A percentile compares a stretch with the other conserved stretches of the same genome.
Conservation (phyloP, 2,113 vertebrate species). For the Pangasianodon hypophthalmus region DNA sequence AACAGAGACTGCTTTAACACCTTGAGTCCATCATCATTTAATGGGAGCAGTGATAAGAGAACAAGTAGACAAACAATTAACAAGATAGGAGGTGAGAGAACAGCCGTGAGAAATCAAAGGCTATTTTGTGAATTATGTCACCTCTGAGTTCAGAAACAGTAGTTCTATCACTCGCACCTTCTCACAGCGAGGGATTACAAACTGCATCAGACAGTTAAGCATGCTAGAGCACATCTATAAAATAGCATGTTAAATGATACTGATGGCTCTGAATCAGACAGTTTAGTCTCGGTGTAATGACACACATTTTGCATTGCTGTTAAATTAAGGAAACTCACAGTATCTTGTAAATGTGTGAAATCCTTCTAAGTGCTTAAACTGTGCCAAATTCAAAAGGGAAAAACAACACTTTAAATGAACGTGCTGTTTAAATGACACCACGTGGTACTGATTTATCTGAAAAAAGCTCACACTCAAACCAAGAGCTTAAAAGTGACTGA, state of each 20-base stretch:
- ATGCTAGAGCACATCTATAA: neutral
- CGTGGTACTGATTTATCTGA: neutral
- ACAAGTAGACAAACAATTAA: slow-evolving; percentile 12
- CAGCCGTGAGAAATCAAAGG: slow-evolving; percentile 25
- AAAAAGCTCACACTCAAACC: neutral
- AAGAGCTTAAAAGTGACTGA: neutral
- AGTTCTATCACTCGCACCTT: slow-evolving; percentile 18
- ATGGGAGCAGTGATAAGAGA: slow-evolving; percentile 23
- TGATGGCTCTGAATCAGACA: neutral
- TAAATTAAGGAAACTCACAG: neutral
- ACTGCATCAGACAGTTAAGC: slow-evolving; percentile 11
- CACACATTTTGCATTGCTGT: neutral
- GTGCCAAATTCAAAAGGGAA: neutral
- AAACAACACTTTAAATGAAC: neutral
- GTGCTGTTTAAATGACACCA: neutral
- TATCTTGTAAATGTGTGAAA: slow-evolving; percentile 18
- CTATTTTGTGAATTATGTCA: slow-evolving; percentile 36
- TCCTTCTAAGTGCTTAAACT: neutral
- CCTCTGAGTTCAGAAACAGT: slow-evolving; percentile 20
- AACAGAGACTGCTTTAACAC: slow-evolving; percentile 36
- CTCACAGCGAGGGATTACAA: slow-evolving; percentile 13
- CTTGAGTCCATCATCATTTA: slow-evolving; percentile 25
- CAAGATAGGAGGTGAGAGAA: slow-evolving; percentile 12
- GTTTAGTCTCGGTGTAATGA: neutral
- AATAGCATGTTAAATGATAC: neutral